Evolutionary conservation across 2,888 invertebrate species (phyloP).

Genomic region (Heliconius sara): DNA sequence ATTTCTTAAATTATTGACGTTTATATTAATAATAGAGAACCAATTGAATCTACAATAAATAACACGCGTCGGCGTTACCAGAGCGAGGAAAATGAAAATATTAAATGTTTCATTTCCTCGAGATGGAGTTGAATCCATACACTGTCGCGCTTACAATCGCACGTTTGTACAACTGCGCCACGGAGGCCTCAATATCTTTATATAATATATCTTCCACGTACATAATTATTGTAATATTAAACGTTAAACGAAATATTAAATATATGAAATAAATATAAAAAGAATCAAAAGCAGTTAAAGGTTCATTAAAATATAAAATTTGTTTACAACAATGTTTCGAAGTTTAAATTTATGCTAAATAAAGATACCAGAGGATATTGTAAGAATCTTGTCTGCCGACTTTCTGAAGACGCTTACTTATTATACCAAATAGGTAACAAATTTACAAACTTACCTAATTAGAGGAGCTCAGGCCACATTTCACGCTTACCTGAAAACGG

Average conservation of each 20-base stretch:
- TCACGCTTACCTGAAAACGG: constrained; percentile 71
- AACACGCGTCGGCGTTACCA: too few relatives aligned
- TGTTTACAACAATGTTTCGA: constrained; percentile 43
- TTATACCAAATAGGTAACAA: constrained; percentile 81
- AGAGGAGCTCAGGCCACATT: constrained; percentile 68
- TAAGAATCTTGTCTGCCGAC: constrained; percentile 58
- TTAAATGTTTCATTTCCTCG: not conserved
- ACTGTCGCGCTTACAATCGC: too few relatives aligned
- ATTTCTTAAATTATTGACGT: too few relatives aligned
- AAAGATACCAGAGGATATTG: constrained; percentile 51
- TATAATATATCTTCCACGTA: not conserved
- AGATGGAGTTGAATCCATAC: not conserved
- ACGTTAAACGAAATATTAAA: not conserved
- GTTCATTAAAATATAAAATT: constrained; percentile 38
- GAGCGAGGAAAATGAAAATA: too few relatives aligned
- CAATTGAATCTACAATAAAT: too few relatives aligned
- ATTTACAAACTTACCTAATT: constrained; percentile 80
- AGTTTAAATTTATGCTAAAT: constrained; percentile 48
- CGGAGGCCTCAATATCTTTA: not conserved
- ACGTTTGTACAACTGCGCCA: too few relatives aligned
- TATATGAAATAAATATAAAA: not conserved
- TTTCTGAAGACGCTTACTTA: constrained; percentile 66
- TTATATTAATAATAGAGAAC: too few relatives aligned
- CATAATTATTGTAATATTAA: not conserved
- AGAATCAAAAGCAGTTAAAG: not conserved